Evolutionary conservation across 2,888 invertebrate species (phyloP), one percentile per base, ranked within the genome.

Genomic region (Coenonympha arcania): DNA sequence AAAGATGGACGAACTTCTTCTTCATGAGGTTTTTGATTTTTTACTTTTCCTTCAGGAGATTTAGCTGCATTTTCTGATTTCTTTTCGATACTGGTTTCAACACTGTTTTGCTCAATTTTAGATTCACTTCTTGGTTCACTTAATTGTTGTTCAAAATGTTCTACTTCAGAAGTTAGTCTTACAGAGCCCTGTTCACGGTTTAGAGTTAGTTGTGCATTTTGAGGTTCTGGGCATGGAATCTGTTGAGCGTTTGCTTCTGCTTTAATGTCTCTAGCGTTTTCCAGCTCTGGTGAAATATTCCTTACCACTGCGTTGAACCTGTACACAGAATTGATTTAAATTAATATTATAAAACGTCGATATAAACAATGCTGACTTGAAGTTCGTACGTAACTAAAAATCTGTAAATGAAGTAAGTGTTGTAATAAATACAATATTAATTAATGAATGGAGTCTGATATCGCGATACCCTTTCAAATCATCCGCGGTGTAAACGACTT

Each of bases 401-500:
- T n/a, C n/a, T n/a, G n/a, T n/a, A n/a, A n/a, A n/a, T n/a, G n/a
- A n/a, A n/a, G n/a, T n/a, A n/a, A n/a, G n/a, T n/a, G n/a, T n/a
- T n/a, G n/a, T n/a, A n/a, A n/a, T n/a, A n/a, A n/a, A 6, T 13
- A 15, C 15, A 15, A 15, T 2, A 34, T 6, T 37, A 6, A 3
- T 11, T 11, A 20, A 37, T 6, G 3, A 20, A n/a, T 37, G 5
- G n/a, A 1, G 16, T 6, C n/a, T 28, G 8, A 18, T 41, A 28
- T 41, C 13, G 19, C 37, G 56, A 52, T 68, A 71, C 80, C 89
- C 89, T 63, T 71, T 76, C 49, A 80, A 64, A 52, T 88, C 85
- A 60, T 88, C 88, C 51, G 88, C 88, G 28, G 82, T 80, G 62
- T 89, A 89, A 59, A 85, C 75, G 6, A 88, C 88, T 61, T 87